Percentiles rank a stretch among this genome's conserved stretches.
Evolutionary conservation across 35 echinoderm and acorn worm genomes (phyloP).

Genomic region (Apostichopus japonicus): DNA sequence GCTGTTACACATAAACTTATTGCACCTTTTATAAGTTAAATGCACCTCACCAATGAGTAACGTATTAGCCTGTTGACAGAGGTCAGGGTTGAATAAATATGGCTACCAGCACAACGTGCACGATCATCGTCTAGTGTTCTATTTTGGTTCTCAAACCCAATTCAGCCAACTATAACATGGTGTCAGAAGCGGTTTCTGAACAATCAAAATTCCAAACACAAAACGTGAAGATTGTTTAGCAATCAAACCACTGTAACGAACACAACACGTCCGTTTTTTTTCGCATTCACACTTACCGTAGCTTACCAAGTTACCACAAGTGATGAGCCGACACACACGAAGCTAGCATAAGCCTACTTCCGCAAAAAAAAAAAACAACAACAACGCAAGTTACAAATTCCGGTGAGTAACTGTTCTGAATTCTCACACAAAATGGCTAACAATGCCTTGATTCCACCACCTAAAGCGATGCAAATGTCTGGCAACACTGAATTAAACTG

Average conservation of each 20-base stretch:
- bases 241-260: not conserved
- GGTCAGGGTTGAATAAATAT: not conserved
- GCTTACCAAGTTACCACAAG: not conserved
- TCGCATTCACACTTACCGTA: not conserved
- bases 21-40: too few species aligned
- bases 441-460: slow-evolving; percentile 36
- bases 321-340: not conserved
- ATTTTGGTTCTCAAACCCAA: not conserved
- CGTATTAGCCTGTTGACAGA: too few species aligned
- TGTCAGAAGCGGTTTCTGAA: slow-evolving; percentile 7
- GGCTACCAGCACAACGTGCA: not conserved
- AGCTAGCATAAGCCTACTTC: not conserved
- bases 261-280: not conserved
- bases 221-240: not conserved
- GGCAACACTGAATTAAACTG: slow-evolving; percentile 38
- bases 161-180: slow-evolving; percentile 12
- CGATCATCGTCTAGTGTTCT: not conserved
- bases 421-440: not conserved
- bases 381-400: not conserved
- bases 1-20: too few species aligned
- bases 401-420: not conserved
- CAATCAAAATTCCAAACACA: not conserved
- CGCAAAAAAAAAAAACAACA: not conserved
- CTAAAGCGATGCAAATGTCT: slow-evolving; percentile 40
- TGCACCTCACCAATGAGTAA: too few species aligned